Evolutionary conservation across 2,113 vertebrate species (phyloP).

Genomic region (Andinoacara biseriatus): DNA sequence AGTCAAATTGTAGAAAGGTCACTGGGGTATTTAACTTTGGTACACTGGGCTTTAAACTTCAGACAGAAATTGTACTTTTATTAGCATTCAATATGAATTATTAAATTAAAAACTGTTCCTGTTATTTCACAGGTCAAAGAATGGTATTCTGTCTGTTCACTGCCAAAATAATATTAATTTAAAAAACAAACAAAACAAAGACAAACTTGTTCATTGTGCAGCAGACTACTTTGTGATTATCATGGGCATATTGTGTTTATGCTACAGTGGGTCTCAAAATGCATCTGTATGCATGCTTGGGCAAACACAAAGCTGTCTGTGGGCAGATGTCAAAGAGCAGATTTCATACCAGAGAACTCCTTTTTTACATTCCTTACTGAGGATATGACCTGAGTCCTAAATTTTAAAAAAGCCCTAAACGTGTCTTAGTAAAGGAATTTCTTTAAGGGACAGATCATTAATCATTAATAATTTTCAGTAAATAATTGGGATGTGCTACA

Average conservation of each 20-base stretch:
- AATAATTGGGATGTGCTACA: background rate
- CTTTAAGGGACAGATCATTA: background rate
- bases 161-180: background rate
- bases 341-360: slow-evolving; percentile 29
- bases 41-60: background rate
- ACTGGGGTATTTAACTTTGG: slow-evolving; percentile 20
- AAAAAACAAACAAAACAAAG: background rate
- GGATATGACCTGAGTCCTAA: background rate
- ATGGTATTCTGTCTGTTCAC: background rate
- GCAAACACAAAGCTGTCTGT: slow-evolving; percentile 34
- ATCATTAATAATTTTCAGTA: background rate
- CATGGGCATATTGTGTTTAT: slow-evolving; percentile 33
- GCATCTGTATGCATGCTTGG: slow-evolving; percentile 16
- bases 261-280: slow-evolving; percentile 27
- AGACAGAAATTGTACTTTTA: slow-evolving; percentile 6
- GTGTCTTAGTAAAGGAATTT: background rate
- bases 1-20: slow-evolving; percentile 45
- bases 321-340: slow-evolving; percentile 7
- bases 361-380: background rate
- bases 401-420: background rate
- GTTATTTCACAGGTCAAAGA: background rate
- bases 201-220: background rate
- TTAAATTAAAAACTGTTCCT: background rate
- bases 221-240: slow-evolving; percentile 38
- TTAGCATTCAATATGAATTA: background rate